Evolutionary conservation across 64 coral and sea anemone species (phyloP), one percentile per base, ranked within the genome.

Genomic region (Astreopora myriophthalma): DNA sequence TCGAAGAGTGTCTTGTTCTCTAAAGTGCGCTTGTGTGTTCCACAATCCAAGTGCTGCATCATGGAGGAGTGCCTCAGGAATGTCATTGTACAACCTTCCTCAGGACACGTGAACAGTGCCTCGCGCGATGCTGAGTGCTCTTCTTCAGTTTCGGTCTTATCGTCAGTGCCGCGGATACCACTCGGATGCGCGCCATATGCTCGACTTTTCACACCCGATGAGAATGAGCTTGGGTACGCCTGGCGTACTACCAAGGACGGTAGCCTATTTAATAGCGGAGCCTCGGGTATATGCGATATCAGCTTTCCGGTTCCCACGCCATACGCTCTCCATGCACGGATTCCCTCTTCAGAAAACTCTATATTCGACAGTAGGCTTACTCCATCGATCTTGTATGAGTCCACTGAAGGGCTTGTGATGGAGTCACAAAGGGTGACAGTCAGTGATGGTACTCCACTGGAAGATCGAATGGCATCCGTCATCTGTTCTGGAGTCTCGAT

Each of bases 21-120:
- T 58, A 58, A 49, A 13, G 52, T 52, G 10, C 73, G 87, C 33
- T 89, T 12, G 60, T 89, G 87, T 75, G 39, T 75, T 1, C 74
- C 87, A 26, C 87, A 89, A 20, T 89, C 87, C 19, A 89, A 67
- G 26, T 89, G 87, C 20, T 67, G 87, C 31, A 64, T 64, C 74
- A 89, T 76, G 29, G 87, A 65, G 32, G 87, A 89, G 73, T 89
- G 73, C 70, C 87, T 76, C 52, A 66, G 8, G 16, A 89, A 89
- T 39, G 74, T 67, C n/a, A 42, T 23, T 10, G 19, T 63, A 88
- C 86, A 88, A 1, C 86, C 70, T 40, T 88, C 69, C 48, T 87
- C 85, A 12, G 86, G 86, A 33, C 86, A 88, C 14, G 71, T 75
- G 20, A 88, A 88, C 8, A 75, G 30, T 16, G 25, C 48, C 24